These are phyloP conservation scores for Entosphenus tridentatus DNA, from an alignment of 2,113 vertebrate species.

Conservation along the genomic window DNA sequence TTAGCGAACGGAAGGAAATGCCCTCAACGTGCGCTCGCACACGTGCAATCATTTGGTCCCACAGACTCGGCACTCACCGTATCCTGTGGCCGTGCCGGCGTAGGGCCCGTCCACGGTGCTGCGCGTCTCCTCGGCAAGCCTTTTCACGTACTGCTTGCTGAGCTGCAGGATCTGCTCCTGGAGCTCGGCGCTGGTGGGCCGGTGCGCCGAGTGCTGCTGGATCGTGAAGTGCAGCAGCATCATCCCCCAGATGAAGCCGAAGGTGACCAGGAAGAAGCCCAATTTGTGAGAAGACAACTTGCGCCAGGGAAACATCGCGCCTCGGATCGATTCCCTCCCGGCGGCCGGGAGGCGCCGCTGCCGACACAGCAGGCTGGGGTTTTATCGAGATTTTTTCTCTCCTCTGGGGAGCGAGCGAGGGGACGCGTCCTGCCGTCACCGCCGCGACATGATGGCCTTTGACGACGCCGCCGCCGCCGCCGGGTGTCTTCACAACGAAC, in stretches of 20 bases:
- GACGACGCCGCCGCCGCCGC: too few species aligned
- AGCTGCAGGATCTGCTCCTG: constrained; percentile 92
- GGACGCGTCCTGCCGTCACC: too few species aligned
- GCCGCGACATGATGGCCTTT: too few species aligned
- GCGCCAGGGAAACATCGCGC: constrained; percentile 23
- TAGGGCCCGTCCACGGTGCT: constrained; percentile 88
- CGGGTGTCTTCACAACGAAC: too few species aligned
- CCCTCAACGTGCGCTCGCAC: too few species aligned
- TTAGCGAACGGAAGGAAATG: too few species aligned
- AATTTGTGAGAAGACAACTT: constrained; percentile 95
- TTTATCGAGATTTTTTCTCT: too few species aligned
- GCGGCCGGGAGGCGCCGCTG: too few species aligned
- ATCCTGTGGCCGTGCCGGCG: constrained; percentile 89
- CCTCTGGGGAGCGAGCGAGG: too few species aligned
- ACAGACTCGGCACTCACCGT: constrained; percentile 33
- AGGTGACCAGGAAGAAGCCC: constrained; percentile 88
- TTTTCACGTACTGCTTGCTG: constrained; percentile 95
- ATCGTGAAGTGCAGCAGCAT: constrained; percentile 98
- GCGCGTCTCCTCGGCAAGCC: constrained; percentile 80
- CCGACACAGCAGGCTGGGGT: too few species aligned
- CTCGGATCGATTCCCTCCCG: too few species aligned
- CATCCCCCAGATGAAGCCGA: constrained; percentile 99
- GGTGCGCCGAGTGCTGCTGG: constrained; percentile 64
- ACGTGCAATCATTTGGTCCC: too few species aligned
- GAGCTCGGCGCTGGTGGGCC: constrained; percentile 66